Base-by-base conservation (phyloP, 2,888 invertebrate genomes). In the Hyposoter didymator region DNA sequence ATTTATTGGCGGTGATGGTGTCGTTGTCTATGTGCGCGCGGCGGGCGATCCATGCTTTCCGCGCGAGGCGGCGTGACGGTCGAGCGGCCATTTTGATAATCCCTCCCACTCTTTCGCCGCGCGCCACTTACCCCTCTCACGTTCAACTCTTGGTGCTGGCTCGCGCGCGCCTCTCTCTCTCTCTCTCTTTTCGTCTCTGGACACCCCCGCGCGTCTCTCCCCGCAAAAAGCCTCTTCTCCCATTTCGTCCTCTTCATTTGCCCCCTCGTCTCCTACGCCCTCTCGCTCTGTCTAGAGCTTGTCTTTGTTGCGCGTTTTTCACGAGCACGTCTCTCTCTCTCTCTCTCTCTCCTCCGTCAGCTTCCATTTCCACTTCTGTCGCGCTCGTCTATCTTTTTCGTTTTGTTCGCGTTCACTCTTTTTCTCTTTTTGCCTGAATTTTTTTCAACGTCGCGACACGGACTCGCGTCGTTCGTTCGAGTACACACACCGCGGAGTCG, bases 61-160 rank as follows among this genome's bases (percentile, higher is more conserved):
- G 89, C 88, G 88, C 88, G 84, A 83, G 89, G 90, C 89, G 90
- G 89, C 90, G 90, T 90, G 91, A 91, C 92, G 92, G 89, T 89
- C 89, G 91, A 90, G 92, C 92, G 92, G 92, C 92, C 92, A 93
- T 93, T 93, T 92, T 93, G 92, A 92, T 92, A 91, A 92, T 92
- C 92, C 91, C 92, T 91, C 92, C 92, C 91, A 91, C 92, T 90
- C 87, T 81, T 62, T 64, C 19, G 62, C 83, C 87, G 87, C 87
- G 85, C 87, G 88, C 83, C 88, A 86, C 87, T 84, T 86, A 74
- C 82, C 83, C 87, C 88, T 84, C 87, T 90, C 84, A 76, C 87
- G 55, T 84, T 84, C 84, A 78, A 67, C 81, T 72, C 75, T 78
- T 52, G 17, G 80, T 69, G 66, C 72, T 85, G 28, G 78, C 74